These are phyloP conservation scores for Eremobia ochroleuca DNA, from an alignment of 2,888 invertebrate genomes.

Conservation along the genomic window DNA sequence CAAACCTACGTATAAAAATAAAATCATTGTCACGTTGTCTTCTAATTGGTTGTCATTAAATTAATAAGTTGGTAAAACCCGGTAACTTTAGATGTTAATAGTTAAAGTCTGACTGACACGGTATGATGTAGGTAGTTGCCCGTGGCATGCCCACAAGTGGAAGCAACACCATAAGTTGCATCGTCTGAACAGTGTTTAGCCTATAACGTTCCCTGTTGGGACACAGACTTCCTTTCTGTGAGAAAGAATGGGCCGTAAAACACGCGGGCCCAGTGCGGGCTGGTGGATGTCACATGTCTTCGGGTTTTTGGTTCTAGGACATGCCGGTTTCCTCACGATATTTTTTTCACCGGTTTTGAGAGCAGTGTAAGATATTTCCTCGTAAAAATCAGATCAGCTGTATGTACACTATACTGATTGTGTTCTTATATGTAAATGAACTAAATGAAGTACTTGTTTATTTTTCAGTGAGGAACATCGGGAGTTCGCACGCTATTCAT, in stretches of 20 bases:
- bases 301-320: too few species aligned
- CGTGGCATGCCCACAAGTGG: background rate
- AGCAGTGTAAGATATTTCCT: background rate
- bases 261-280: too few species aligned
- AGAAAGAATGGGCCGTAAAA: too few species aligned
- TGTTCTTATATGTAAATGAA: background rate
- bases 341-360: too few species aligned
- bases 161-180: background rate
- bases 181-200: background rate
- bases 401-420: background rate
- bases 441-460: background rate
- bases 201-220: too few species aligned
- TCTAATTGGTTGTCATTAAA: background rate
- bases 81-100: background rate
- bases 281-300: too few species aligned
- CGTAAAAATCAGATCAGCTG: background rate
- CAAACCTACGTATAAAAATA: too few species aligned
- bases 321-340: too few species aligned
- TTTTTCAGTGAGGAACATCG: background rate
- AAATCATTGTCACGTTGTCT: background rate
- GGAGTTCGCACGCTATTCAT: background rate
- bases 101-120: background rate
- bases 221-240: too few species aligned
- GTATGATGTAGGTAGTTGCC: background rate
- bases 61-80: background rate